Evolutionary conservation across 2,888 invertebrate genomes (phyloP).

Genomic region (Limnephilus rhombicus): DNA sequence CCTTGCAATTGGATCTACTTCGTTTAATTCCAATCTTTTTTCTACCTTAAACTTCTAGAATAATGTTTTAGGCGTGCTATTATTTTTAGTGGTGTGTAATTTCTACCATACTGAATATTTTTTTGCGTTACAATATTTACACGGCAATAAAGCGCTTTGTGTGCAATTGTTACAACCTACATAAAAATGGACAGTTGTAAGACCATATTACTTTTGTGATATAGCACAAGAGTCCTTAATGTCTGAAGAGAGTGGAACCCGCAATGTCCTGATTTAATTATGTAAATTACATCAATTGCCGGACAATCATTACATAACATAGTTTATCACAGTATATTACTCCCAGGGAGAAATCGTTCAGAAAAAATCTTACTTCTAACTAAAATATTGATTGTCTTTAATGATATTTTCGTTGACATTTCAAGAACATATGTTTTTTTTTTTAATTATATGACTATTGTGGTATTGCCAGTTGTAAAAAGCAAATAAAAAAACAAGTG

Average conservation of each 20-base stretch:
- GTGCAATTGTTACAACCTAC: not conserved
- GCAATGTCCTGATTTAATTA: not conserved
- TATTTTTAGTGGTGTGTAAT: not conserved
- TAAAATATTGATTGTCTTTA: no score
- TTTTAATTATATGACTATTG: no score
- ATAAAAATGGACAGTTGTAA: no score
- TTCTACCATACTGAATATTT: not conserved
- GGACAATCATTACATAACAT: no score
- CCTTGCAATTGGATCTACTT: not conserved
- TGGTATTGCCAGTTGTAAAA: no score
- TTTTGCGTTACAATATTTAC: not conserved
- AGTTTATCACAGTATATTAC: no score
- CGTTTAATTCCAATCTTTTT: not conserved
- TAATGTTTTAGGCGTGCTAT: not conserved
- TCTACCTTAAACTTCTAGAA: not conserved
- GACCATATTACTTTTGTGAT: not conserved
- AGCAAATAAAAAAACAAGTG: no score
- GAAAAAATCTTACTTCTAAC: no score
- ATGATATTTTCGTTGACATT: no score
- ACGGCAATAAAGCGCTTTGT: not conserved
- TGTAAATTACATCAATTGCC: no score
- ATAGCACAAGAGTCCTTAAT: not conserved
- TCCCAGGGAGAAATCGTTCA: no score
- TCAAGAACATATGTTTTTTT: no score
- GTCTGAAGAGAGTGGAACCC: not conserved